phyloP scores from a whole-genome alignment of 2,888 invertebrate species.

The Axea sp. region DNA sequence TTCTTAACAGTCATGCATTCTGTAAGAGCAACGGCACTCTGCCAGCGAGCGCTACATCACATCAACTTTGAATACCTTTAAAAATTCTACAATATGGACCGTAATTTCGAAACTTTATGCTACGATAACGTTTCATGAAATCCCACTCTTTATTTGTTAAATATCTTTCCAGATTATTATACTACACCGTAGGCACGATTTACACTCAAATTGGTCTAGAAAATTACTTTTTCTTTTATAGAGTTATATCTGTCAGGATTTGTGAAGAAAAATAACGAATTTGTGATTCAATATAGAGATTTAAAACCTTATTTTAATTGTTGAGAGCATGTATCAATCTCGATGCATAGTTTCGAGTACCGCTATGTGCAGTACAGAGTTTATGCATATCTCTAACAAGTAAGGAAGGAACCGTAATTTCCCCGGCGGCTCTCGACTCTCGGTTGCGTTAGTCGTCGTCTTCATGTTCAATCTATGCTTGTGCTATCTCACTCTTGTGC shows the following conservation, averaged over 20 bases:
- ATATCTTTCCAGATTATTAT: conserved; percentile 3
- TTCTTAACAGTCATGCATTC: conserved; percentile 79
- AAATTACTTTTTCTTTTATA: background rate
- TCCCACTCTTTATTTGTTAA: conserved; percentile 34
- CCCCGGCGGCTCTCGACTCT: conserved; percentile 78
- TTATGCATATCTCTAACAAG: conserved; percentile 77
- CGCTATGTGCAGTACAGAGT: conserved; percentile 77
- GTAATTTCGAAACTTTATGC: conserved; percentile 29
- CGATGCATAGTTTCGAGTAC: conserved; percentile 69
- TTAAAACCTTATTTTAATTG: conserved; percentile 27
- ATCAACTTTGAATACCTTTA: conserved; percentile 41
- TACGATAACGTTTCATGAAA: conserved; percentile 50
- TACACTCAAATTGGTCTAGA: background rate
- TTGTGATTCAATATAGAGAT: background rate
- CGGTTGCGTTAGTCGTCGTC: conserved; percentile 75
- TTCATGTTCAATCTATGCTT: conserved; percentile 66
- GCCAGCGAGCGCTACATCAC: conserved; percentile 15
- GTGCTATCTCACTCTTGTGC: conserved; percentile 58
- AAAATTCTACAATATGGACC: conserved; percentile 49
- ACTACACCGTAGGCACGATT: background rate
- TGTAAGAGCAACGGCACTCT: conserved; percentile 76
- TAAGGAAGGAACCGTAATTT: conserved; percentile 78
- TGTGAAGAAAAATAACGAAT: background rate
- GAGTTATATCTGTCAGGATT: background rate
- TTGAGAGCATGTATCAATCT: conserved; percentile 28